Base-by-base conservation (phyloP, 2,113 vertebrate species). In the Trematocara macrostoma region DNA sequence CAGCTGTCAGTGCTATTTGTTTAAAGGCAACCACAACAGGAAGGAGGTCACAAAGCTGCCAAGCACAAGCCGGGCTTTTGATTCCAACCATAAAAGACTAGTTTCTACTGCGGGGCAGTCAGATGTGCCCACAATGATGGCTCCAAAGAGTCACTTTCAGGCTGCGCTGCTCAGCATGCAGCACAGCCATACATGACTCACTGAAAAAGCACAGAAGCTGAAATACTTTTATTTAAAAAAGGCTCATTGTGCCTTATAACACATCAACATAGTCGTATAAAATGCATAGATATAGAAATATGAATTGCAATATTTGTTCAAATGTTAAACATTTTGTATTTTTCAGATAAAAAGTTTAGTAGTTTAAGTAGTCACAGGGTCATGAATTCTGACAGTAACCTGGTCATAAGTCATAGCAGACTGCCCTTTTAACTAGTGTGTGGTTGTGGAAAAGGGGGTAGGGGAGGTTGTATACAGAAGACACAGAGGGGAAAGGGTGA, bases 1-100 rank as follows among this genome's bases (percentile, higher is more conserved):
- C 85, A 89, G 84, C 88, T 93, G 94, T 94, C 95, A 93, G 82
- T 31, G 61, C 76, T 94, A 87, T 95, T 94, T 93, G 94, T 94
- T 94, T 89, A 92, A 93, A 87, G 64, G 42, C 64, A 42, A 83
- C 61, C 88, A 12, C 89, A 91, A 92, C 91, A 93, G 89, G 91
- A 95, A 95, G 88, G 86, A 88, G 90, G 84, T 87, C 84, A 83
- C 87, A 90, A 87, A 91, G 89, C 93, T 92, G 91, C 92, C 85
- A 88, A 93, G 89, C 84, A 88, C 89, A 88, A 94, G 91, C 87
- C 38, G 57, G 88, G 89, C 84, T 51, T 92, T 93, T 92, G 93
- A 93, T 86, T 90, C 11, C 61, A 82, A 86, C 78, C 53, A 91
- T 92, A 86, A 93, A 94, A 93, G 89, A 91, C 45, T 38, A 79